These are phyloP conservation scores for Erethizon dorsatum DNA, from an alignment of 2,797 vertebrate genomes.

Conservation along the genomic window DNA sequence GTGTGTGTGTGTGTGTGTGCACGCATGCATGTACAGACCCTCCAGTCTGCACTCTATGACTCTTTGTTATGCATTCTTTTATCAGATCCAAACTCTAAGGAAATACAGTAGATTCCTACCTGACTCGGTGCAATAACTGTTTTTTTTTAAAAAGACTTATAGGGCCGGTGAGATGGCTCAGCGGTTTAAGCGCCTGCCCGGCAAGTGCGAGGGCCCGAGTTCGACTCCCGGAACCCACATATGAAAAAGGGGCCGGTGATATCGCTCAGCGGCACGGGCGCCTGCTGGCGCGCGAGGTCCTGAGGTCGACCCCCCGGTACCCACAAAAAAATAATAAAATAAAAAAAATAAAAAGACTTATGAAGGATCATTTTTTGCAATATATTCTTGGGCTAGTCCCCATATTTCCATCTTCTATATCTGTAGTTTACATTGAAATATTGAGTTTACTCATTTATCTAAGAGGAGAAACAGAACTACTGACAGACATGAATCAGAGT, in stretches of 20 bases:
- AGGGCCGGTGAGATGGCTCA: no score
- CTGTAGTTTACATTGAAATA: slow-evolving; percentile 1
- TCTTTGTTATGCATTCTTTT: background rate
- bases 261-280: no score
- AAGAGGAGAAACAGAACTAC: background rate
- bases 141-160: slow-evolving; percentile 21
- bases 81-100: background rate
- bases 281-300: no score
- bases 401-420: background rate
- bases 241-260: no score
- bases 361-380: background rate
- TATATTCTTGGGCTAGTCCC: background rate
- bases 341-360: background rate
- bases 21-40: background rate
- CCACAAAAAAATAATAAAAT: no score
- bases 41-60: fast-evolving
- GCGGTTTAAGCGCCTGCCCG: no score
- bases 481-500: background rate
- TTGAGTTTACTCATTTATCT: background rate
- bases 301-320: no score
- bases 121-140: background rate
- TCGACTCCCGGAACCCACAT: no score
- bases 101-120: background rate
- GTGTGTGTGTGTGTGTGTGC: background rate
- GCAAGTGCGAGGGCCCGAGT: no score